Percentiles rank a stretch among this genome's conserved stretches.
phyloP scores from a whole-genome alignment of 1,140 invertebrate genomes.

The Listronotus bonariensis region DNA sequence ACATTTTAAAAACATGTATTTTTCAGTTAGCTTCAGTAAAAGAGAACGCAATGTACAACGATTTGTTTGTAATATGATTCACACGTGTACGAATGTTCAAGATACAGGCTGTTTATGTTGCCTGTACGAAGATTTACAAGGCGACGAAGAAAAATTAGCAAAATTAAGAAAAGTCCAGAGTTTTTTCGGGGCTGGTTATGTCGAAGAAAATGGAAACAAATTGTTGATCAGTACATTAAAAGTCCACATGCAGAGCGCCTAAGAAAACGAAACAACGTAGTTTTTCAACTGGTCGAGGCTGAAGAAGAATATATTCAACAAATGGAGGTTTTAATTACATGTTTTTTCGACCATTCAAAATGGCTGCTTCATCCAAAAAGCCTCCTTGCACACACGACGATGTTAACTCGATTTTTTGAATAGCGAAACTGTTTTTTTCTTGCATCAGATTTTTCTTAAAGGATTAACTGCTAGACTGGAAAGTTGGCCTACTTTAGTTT shows the following conservation, averaged over 20 bases:
- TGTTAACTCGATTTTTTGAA: constrained; percentile 95
- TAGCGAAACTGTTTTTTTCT: constrained; percentile 90
- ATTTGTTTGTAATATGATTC: constrained; percentile 14
- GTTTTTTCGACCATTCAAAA: constrained; percentile 91
- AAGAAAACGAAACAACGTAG: constrained; percentile 90
- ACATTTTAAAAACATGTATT: no score
- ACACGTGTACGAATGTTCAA: constrained; percentile 27
- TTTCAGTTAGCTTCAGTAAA: constrained; percentile 19
- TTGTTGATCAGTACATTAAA: constrained; percentile 94
- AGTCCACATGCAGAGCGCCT: constrained; percentile 94
- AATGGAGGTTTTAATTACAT: constrained; percentile 89
- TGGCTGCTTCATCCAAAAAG: constrained; percentile 92
- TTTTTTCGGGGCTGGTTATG: constrained; percentile 95
- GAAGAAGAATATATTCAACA: constrained; percentile 93
- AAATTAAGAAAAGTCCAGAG: constrained; percentile 96
- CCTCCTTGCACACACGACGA: constrained; percentile 93
- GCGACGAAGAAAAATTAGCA: constrained; percentile 60
- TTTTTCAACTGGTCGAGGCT: constrained; percentile 90
- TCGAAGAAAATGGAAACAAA: constrained; percentile 92
- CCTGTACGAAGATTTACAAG: constrained; percentile 22
- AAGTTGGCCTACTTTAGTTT: constrained; percentile 88
- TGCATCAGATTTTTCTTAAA: constrained; percentile 95
- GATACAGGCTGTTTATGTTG: constrained; percentile 24
- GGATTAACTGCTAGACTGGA: constrained; percentile 91
- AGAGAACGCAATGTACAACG: constrained; percentile 19